Conservation (phyloP, 2,888 invertebrate species). For the Criorhina ranunculi region DNA sequence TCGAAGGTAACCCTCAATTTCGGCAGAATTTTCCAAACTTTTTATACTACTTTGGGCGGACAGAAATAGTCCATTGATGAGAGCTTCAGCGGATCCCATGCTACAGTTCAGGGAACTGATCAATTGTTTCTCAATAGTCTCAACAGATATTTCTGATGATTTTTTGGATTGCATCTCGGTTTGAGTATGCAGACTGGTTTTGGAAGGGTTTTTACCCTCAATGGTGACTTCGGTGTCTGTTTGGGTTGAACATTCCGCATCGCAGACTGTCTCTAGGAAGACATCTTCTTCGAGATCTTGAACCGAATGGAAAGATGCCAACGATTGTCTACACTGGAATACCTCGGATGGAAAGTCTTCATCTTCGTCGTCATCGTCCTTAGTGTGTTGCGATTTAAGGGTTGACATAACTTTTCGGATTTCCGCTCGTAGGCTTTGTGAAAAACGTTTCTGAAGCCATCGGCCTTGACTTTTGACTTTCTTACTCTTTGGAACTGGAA, state of each 20-base stretch:
- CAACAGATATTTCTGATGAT: not conserved
- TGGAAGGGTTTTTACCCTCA: not conserved
- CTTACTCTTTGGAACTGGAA: not conserved
- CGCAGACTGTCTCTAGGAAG: slow-evolving; percentile 21
- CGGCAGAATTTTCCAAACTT: not conserved
- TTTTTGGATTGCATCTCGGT: not conserved
- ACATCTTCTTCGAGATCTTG: slow-evolving; percentile 42
- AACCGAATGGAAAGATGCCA: slow-evolving; percentile 80
- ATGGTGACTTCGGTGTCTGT: slow-evolving; percentile 9
- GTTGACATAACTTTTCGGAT: slow-evolving; percentile 77
- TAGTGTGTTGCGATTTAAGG: slow-evolving; percentile 59
- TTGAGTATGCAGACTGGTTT: slow-evolving; percentile 9
- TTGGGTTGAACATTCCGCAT: not conserved
- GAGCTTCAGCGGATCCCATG: not conserved
- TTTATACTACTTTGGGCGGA: slow-evolving; percentile 24
- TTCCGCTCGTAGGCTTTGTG: slow-evolving; percentile 74
- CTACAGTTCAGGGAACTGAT: not conserved
- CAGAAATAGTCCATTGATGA: slow-evolving; percentile 20
- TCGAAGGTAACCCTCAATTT: slow-evolving; percentile 74
- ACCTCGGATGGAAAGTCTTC: slow-evolving; percentile 68
- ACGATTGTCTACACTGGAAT: slow-evolving; percentile 73
- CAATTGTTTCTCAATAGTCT: not conserved
- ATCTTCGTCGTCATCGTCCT: slow-evolving; percentile 52
- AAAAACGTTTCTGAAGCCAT: slow-evolving; percentile 69
- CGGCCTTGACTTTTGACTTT: not conserved